Conservation (phyloP, 2,888 invertebrate genomes). For the Camponotus fellah region DNA sequence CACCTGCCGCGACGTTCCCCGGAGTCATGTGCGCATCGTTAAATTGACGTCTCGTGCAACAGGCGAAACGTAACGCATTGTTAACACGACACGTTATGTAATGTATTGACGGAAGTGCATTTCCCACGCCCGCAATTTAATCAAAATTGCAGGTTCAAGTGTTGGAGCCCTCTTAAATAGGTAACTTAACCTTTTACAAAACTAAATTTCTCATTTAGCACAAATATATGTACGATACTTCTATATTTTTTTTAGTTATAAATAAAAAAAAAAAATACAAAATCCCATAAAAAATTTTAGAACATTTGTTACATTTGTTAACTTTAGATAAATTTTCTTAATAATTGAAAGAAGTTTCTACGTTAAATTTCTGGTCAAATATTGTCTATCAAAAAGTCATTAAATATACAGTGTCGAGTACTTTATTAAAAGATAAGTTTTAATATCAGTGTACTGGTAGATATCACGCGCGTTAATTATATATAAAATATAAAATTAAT, state of each 20-base stretch:
- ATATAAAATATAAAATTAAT: too few species aligned
- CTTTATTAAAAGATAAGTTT: background rate
- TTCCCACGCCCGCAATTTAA: conserved; percentile 27
- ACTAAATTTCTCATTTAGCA: background rate
- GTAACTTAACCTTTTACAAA: conserved; percentile 14
- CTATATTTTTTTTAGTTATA: background rate
- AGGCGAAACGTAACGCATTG: conserved; percentile 49
- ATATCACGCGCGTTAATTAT: background rate
- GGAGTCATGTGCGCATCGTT: conserved; percentile 40
- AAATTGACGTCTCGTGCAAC: conserved; percentile 39
- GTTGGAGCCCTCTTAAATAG: conserved; percentile 17
- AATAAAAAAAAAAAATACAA: background rate
- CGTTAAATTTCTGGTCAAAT: background rate
- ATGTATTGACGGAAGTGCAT: conserved; percentile 34
- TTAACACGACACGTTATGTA: conserved; percentile 38
- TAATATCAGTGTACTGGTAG: background rate
- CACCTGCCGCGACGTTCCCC: conserved; percentile 46
- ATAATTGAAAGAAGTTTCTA: background rate
- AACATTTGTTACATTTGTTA: background rate
- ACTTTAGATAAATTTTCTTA: background rate
- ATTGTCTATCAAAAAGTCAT: background rate
- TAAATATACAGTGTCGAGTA: background rate
- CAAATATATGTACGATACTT: background rate
- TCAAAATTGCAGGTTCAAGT: conserved; percentile 31
- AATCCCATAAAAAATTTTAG: background rate